phyloP scores from a whole-genome alignment of 2,113 vertebrate genomes.

The Alethe diademata region DNA sequence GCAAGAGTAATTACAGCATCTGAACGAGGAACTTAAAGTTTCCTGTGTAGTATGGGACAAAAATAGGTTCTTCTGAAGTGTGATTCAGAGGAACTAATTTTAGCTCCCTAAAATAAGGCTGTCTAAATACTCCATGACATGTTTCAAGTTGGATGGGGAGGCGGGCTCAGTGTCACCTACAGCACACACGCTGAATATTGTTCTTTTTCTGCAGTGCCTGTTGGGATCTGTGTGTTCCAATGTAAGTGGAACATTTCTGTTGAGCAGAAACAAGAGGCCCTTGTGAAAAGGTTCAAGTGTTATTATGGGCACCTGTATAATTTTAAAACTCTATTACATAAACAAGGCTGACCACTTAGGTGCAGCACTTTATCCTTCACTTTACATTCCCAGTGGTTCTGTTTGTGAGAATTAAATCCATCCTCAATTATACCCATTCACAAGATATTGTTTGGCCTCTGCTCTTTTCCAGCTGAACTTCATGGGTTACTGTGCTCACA shows the following conservation, averaged over 20 bases:
- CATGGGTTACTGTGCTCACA: not conserved
- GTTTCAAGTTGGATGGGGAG: not conserved
- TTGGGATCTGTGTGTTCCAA: not conserved
- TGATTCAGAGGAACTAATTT: conserved; percentile 55
- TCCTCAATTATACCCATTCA: not conserved
- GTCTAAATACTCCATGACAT: not conserved
- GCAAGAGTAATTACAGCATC: not conserved
- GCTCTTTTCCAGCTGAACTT: not conserved
- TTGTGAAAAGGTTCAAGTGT: not conserved
- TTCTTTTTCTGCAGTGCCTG: not conserved
- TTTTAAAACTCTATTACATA: not conserved
- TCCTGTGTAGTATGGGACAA: conserved; percentile 16
- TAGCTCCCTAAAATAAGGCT: conserved; percentile 36
- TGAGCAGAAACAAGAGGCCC: not conserved
- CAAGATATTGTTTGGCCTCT: not conserved
- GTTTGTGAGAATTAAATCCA: not conserved
- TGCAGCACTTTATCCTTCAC: not conserved
- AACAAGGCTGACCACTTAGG: not conserved
- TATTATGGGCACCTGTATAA: not conserved
- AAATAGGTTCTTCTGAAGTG: conserved; percentile 13
- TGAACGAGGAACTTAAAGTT: not conserved
- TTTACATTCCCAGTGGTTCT: not conserved
- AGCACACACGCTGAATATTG: not conserved
- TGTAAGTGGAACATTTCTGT: not conserved
- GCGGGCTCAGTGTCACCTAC: not conserved